phyloP scores from a whole-genome alignment of 2,888 invertebrate species.

The Melanchra persicariae region DNA sequence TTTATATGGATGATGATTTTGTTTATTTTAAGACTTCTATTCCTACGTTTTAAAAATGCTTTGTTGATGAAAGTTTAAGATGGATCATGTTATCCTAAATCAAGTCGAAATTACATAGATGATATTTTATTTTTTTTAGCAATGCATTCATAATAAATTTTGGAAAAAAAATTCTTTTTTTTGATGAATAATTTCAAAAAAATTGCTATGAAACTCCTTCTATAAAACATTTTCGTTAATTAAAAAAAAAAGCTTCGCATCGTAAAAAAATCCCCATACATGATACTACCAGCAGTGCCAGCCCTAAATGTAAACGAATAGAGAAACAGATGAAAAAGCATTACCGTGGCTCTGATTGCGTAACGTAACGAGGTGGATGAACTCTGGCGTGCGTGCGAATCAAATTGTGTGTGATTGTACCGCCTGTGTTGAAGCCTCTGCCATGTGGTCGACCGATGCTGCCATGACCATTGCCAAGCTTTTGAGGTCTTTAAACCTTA shows the following conservation, averaged over 20 bases:
- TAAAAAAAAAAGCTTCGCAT: no score
- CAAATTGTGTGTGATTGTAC: constrained; percentile 72
- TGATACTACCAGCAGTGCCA: constrained; percentile 20
- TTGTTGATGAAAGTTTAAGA: no score
- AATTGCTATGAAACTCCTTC: no score
- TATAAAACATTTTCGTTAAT: no score
- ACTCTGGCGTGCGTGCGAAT: constrained; percentile 80
- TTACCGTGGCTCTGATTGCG: constrained; percentile 73
- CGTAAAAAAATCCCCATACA: no score
- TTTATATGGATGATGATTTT: background rate
- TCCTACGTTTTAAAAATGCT: no score
- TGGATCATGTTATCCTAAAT: no score
- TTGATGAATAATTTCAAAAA: no score
- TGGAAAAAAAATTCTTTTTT: no score
- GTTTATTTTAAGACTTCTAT: background rate
- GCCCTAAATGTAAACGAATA: constrained; percentile 59
- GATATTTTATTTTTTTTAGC: no score
- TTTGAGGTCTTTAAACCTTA: background rate
- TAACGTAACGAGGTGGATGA: constrained; percentile 84
- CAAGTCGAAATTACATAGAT: no score
- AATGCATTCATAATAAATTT: no score
- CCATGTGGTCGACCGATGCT: constrained; percentile 31
- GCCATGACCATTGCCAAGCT: background rate
- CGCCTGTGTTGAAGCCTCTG: constrained; percentile 19
- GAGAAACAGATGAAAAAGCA: constrained; percentile 74